phyloP scores from a whole-genome alignment of 2,797 vertebrate genomes.

The Rhynchonycteris naso region DNA sequence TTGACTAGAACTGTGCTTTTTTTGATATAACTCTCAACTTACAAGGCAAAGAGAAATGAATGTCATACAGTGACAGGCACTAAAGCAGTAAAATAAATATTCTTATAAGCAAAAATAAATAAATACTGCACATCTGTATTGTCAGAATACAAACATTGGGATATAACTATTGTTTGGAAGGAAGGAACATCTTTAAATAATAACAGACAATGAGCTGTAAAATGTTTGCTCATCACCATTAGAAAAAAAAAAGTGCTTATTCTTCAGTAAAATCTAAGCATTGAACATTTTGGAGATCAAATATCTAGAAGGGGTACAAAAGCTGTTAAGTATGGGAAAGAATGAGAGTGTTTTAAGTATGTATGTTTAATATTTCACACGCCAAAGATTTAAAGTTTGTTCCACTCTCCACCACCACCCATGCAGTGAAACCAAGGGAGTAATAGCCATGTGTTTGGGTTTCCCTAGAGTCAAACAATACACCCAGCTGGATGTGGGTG shows the following conservation, averaged over 20 bases:
- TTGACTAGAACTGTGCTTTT: background rate
- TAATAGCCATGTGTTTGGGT: background rate
- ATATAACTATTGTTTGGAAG: background rate
- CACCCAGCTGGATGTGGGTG: background rate
- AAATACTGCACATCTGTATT: background rate
- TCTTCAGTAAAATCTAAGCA: background rate
- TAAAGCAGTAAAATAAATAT: background rate
- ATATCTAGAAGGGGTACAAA: background rate
- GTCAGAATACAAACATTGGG: background rate
- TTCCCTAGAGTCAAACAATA: conserved; percentile 14
- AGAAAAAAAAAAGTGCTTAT: background rate
- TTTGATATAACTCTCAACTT: background rate
- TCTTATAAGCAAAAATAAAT: background rate
- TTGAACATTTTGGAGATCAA: background rate
- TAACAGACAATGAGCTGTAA: background rate
- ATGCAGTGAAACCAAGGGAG: background rate
- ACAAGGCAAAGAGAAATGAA: background rate
- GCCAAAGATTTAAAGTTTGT: background rate
- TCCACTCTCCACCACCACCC: background rate
- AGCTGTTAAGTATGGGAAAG: background rate
- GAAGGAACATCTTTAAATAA: background rate
- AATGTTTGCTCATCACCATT: background rate
- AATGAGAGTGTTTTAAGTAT: background rate
- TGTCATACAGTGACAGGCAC: background rate
- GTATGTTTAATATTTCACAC: background rate